These are phyloP conservation scores for Coturnix japonica DNA, from an alignment of 2,113 vertebrate genomes.

Conservation along the genomic window DNA sequence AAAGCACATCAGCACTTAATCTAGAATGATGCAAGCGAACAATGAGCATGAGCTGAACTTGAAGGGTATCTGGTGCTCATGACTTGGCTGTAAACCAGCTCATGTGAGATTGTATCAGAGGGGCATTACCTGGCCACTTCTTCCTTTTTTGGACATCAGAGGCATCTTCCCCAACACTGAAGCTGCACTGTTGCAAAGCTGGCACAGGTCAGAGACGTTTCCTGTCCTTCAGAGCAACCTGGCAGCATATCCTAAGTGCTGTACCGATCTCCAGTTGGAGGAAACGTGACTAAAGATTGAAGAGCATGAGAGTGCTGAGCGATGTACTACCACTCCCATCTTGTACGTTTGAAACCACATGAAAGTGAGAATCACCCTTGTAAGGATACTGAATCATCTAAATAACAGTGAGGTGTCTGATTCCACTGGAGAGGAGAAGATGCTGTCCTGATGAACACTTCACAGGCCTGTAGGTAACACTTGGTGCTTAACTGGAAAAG, in stretches of 20 bases:
- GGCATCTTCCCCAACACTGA: neutral
- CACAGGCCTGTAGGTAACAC: neutral
- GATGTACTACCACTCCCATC: neutral
- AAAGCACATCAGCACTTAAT: conserved; percentile 59
- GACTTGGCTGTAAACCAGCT: conserved; percentile 15
- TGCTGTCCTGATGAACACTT: neutral
- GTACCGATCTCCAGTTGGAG: no score
- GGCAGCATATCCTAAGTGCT: rapidly evolving
- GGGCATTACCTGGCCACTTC: neutral
- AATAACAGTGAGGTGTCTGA: neutral
- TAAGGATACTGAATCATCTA: neutral
- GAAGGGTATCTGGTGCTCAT: neutral
- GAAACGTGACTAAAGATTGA: neutral
- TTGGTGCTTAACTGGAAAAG: neutral
- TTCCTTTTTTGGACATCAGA: neutral
- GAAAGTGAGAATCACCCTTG: neutral
- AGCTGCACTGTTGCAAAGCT: neutral
- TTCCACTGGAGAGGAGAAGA: neutral
- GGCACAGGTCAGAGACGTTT: neutral
- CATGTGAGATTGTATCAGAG: neutral
- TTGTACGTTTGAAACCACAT: neutral
- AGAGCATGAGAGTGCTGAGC: neutral
- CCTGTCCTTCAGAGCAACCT: neutral
- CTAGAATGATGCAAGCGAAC: conserved; percentile 29
- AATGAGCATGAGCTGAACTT: neutral